Base-by-base conservation (phyloP, 92 coral and sea anemone species). In the Bergia puertoricense region DNA sequence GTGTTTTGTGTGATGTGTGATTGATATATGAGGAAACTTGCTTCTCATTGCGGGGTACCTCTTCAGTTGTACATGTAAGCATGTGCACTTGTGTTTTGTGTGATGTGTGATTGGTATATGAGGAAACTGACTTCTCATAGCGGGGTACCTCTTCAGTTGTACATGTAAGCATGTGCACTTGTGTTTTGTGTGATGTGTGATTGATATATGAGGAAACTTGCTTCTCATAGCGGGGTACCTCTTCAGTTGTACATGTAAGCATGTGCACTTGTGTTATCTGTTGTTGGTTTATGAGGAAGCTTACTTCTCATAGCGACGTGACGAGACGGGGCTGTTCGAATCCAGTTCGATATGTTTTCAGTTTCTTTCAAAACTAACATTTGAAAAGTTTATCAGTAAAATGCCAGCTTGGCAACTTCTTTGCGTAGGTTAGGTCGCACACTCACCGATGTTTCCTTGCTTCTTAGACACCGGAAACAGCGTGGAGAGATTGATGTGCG, bases 401-500 rank as follows among this genome's bases (percentile, higher is more conserved):
- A 20, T 76, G 18, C 14, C 22, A 18, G 30, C 30, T 2, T 5
- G 30, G 30, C n/a, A 22, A 14, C 20, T n/a, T 20, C 15, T 77
- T n/a, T 16, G 0, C 54, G 39, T 50, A 40, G 11, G 84, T 72
- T 8, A 43, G 36, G 37, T 67, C 36, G 46, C 16, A 1, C 44
- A 59, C 6, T 57, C 74, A 40, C 44, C 14, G 14, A 22, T 41
- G 15, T 50, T 48, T 59, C 18, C 18, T 5, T 79, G 67, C 45
- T 48, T 20, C 5, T 9, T 82, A 97, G 99, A 83, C 99, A 95
- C 79, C 96, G 99, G 15, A 95, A 95, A 74, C 99, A 97, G 81
- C 94, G 98, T 4, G 99, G 99, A 54, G 99, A 97, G 76, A 81
- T 97, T 5, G 89, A 91, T 10, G 74, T 97, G 23, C 93, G 89